phyloP scores from a whole-genome alignment of 1,140 invertebrate species.

The Magallana angulata region DNA sequence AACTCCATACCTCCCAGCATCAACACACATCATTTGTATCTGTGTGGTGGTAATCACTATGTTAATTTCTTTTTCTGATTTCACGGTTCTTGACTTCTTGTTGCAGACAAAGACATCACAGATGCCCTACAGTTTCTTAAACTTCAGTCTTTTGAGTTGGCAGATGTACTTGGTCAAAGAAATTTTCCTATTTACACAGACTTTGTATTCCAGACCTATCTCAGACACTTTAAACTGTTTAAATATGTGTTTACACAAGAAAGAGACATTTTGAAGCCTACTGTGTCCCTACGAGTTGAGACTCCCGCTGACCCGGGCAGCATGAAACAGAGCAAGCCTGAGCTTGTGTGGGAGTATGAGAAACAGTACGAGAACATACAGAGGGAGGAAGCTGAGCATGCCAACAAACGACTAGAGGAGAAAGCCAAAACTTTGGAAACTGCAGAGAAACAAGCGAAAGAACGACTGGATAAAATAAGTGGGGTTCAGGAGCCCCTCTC shows the following conservation, averaged over 20 bases:
- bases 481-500: slow-evolving; percentile 54
- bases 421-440: slow-evolving; percentile 53
- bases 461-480: slow-evolving; percentile 50
- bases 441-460: slow-evolving; percentile 41
- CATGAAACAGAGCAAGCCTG: slow-evolving; percentile 64
- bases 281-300: slow-evolving; percentile 57
- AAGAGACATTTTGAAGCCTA: slow-evolving; percentile 60
- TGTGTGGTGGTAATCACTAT: no score
- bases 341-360: slow-evolving; percentile 70
- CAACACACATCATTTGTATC: no score
- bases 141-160: slow-evolving; percentile 52
- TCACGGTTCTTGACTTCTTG: slow-evolving; percentile 19
- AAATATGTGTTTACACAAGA: slow-evolving; percentile 68
- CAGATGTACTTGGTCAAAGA: slow-evolving; percentile 60
- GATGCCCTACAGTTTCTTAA: slow-evolving; percentile 64
- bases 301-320: slow-evolving; percentile 55
- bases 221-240: slow-evolving; percentile 74
- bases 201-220: slow-evolving; percentile 71
- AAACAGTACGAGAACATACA: slow-evolving; percentile 62
- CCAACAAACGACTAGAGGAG: slow-evolving; percentile 53
- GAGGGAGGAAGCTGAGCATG: slow-evolving; percentile 57
- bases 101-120: slow-evolving; percentile 64
- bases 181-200: slow-evolving; percentile 72
- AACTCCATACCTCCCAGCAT: no score
- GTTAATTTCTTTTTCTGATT: not conserved